Percentiles rank a stretch among this genome's conserved stretches.
Evolutionary conservation across 2,113 vertebrate genomes (phyloP).

Genomic region (Phodopus roborovskii): DNA sequence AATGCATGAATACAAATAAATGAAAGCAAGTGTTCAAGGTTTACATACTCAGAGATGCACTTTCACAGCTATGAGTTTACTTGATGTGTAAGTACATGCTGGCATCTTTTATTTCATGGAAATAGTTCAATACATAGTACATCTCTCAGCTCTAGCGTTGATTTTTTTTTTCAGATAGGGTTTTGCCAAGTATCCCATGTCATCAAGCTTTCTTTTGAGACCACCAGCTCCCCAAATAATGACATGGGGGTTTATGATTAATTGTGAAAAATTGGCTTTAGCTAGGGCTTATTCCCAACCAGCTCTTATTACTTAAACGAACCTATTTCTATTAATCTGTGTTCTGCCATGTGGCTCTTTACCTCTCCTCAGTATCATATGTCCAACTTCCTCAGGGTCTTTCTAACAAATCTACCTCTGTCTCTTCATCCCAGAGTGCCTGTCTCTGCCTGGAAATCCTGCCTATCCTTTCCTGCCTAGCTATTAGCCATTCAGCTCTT

Average conservation of each 20-base stretch:
- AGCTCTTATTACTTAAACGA: not conserved
- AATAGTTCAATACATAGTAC: not conserved
- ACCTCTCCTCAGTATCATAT: not conserved
- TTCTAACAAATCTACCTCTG: too few relatives aligned
- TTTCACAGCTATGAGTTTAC: conserved; percentile 17
- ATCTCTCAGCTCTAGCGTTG: not conserved
- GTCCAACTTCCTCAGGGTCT: not conserved
- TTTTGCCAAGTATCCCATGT: not conserved
- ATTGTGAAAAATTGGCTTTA: not conserved
- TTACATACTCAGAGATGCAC: conserved; percentile 22
- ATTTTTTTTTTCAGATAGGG: not conserved
- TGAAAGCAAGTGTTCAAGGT: conserved; percentile 45
- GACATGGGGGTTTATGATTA: not conserved
- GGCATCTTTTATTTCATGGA: not conserved
- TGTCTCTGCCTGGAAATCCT: not conserved
- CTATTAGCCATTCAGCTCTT: not conserved
- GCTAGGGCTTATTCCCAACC: too few relatives aligned
- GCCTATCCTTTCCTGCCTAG: not conserved
- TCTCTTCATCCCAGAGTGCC: not conserved
- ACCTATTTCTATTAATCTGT: not conserved
- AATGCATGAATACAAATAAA: conserved; percentile 34
- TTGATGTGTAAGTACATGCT: not conserved
- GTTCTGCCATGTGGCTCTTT: not conserved
- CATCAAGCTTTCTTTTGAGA: not conserved
- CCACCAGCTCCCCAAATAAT: not conserved